Conservation (phyloP, 2,113 vertebrate species). For the Brachionichthys hirsutus region DNA sequence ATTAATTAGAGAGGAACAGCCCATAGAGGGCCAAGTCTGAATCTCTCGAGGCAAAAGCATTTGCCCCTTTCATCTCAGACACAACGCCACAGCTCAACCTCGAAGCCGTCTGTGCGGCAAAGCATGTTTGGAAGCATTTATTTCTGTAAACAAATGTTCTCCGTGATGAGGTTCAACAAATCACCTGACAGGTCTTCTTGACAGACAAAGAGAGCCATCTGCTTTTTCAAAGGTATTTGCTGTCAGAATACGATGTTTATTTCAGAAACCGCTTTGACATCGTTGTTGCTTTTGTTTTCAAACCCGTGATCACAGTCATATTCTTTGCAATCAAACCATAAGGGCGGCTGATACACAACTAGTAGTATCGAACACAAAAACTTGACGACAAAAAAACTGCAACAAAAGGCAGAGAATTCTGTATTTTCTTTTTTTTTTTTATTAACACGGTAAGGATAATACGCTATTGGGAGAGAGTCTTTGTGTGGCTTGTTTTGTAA, state of each 20-base stretch:
- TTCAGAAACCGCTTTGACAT: conserved; percentile 43
- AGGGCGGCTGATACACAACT: conserved; percentile 38
- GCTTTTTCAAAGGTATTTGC: conserved; percentile 28
- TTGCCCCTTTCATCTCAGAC: conserved; percentile 68
- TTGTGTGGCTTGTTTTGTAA: conserved; percentile 37
- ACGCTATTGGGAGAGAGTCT: background rate
- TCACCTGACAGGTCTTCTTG: conserved; percentile 40
- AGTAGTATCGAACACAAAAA: conserved; percentile 21
- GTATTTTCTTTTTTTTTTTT: conserved; percentile 25
- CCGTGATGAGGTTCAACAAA: conserved; percentile 63
- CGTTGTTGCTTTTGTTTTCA: conserved; percentile 42
- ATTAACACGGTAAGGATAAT: conserved; percentile 20
- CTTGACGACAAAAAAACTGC: conserved; percentile 1
- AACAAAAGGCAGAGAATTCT: conserved; percentile 11
- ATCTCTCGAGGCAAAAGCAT: conserved; percentile 60
- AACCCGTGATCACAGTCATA: conserved; percentile 43
- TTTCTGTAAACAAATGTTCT: conserved; percentile 67
- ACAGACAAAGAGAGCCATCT: conserved; percentile 44
- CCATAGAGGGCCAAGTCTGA: conserved; percentile 58
- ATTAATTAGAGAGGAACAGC: conserved; percentile 59
- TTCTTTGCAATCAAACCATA: conserved; percentile 29
- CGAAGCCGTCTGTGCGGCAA: conserved; percentile 41
- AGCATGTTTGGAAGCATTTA: conserved; percentile 52
- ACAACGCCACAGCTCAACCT: conserved; percentile 63
- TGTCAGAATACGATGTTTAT: conserved; percentile 36